phyloP scores from a whole-genome alignment of 2,888 invertebrate species.

The Mythimna albipuncta region DNA sequence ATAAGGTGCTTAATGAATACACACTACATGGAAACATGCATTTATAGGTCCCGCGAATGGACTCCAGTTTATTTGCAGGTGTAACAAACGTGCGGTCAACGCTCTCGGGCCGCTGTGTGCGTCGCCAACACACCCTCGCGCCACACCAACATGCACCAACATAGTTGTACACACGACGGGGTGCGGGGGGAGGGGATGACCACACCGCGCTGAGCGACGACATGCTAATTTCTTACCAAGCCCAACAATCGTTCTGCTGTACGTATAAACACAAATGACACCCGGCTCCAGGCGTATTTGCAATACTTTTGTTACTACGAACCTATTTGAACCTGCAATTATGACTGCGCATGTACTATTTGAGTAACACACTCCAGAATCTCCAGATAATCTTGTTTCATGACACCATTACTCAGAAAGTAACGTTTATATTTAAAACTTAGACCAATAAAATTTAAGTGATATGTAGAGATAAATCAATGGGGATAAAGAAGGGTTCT shows the following conservation, averaged over 20 bases:
- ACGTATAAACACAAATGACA: slow-evolving; percentile 68
- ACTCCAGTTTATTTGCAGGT: slow-evolving; percentile 86
- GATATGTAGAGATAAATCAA: slow-evolving; percentile 83
- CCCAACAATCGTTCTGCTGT: slow-evolving; percentile 72
- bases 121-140: slow-evolving; percentile 62
- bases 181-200: slow-evolving; percentile 62
- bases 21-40: slow-evolving; percentile 71
- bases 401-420: slow-evolving; percentile 49
- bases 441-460: slow-evolving; percentile 66
- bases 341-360: slow-evolving; percentile 28
- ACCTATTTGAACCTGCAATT: slow-evolving; percentile 32
- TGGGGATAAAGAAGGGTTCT: slow-evolving; percentile 79
- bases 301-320: slow-evolving; percentile 68
- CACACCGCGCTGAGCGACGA: slow-evolving; percentile 72
- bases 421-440: slow-evolving; percentile 41
- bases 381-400: slow-evolving; percentile 42
- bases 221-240: slow-evolving; percentile 85
- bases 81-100: slow-evolving; percentile 85
- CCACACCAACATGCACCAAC: slow-evolving; percentile 50
- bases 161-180: slow-evolving; percentile 47
- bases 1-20: slow-evolving; percentile 77
- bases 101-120: slow-evolving; percentile 77
- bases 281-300: slow-evolving; percentile 67
- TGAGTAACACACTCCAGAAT: slow-evolving; percentile 6
- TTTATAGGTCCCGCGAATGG: slow-evolving; percentile 78